phyloP scores from a whole-genome alignment of 35 echinoderm and acorn worm species.

The Apostichopus parvimensis region DNA sequence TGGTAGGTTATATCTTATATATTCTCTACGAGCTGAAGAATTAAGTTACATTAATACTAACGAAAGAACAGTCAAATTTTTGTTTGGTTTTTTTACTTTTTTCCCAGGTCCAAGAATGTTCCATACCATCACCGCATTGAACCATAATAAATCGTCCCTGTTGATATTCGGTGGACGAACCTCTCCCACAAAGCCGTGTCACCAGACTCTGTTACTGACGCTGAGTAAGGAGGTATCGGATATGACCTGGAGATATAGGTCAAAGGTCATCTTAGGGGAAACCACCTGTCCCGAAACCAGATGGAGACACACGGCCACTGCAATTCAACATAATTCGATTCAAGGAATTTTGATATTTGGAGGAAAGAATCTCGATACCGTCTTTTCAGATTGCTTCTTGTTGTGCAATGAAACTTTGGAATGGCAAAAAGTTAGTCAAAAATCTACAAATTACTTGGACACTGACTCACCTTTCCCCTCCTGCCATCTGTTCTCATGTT shows the following conservation, averaged over 20 bases:
- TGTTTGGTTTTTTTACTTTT: not conserved
- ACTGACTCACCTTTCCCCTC: no score
- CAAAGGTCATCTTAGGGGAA: not conserved
- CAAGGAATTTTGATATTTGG: constrained; percentile 70
- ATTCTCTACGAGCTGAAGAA: no score
- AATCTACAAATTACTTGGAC: no score
- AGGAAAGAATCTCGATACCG: constrained; percentile 49
- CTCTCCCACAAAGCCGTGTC: constrained; percentile 77
- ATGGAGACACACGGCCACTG: constrained; percentile 79
- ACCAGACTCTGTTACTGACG: constrained; percentile 34
- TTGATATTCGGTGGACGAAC: constrained; percentile 88
- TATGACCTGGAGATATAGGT: constrained; percentile 6
- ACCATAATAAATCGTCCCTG: constrained; percentile 3
- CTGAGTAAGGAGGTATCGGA: not conserved
- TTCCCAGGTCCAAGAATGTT: constrained; percentile 72
- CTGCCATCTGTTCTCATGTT: no score
- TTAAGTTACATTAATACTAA: no score
- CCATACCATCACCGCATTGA: constrained; percentile 71
- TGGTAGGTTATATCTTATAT: no score
- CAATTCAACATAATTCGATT: constrained; percentile 7
- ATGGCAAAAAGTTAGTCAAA: constrained; percentile 65
- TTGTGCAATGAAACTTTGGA: constrained; percentile 6
- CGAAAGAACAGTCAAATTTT: no score
- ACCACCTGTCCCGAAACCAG: constrained; percentile 47
- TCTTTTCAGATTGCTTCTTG: constrained; percentile 62